Evolutionary conservation across 2,797 vertebrate species (phyloP), one percentile per base, ranked within the genome.

Genomic region (Anisognathus igniventris): DNA sequence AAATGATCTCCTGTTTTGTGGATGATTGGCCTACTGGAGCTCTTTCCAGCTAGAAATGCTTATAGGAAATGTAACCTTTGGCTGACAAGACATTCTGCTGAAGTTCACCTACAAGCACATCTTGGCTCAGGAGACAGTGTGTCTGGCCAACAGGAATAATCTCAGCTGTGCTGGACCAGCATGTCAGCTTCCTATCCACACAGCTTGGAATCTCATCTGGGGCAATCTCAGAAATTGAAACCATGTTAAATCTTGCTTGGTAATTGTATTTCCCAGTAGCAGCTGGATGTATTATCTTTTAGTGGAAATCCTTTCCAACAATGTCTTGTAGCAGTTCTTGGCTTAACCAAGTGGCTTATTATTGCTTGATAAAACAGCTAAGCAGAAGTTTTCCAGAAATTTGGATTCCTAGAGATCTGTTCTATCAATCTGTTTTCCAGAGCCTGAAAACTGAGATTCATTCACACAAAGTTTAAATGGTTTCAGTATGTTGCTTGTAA

Each of bases 31-130:
- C 90, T 70, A 40, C 8, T 82, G 81, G 80, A 79, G 65, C 72
- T 31, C 30, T 57, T 92, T 88, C 71, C 83, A 70, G 17, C 51
- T 54, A 40, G 84, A 64, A 96, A 74, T 68, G 81, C 74, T 89
- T 80, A 56, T 92, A 88, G 96, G 94, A 96, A 95, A 84, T 45
- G 72, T 93, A 85, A 93, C 92, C 90, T 94, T 89, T 96, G 94
- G 92, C 94, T 89, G 92, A 89, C 71, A 76, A 96, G 80, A 12
- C 51, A 6, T 57, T 86, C 44, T 84, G 93, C 80, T 73, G 86
- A 17, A 86, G 88, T 92, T 95, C 92, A 95, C 96, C 86, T 95
- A 74, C 53, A n/a, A 85, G 93, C 54, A n/a, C 75, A 44, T 93
- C 92, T 95, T 96, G 93, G 95, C 95, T 96, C 89, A 60, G 84